Evolutionary conservation across 2,797 vertebrate species (phyloP), one percentile per base, ranked within the genome.

Genomic region (Poeciliopsis paucimaculata): DNA sequence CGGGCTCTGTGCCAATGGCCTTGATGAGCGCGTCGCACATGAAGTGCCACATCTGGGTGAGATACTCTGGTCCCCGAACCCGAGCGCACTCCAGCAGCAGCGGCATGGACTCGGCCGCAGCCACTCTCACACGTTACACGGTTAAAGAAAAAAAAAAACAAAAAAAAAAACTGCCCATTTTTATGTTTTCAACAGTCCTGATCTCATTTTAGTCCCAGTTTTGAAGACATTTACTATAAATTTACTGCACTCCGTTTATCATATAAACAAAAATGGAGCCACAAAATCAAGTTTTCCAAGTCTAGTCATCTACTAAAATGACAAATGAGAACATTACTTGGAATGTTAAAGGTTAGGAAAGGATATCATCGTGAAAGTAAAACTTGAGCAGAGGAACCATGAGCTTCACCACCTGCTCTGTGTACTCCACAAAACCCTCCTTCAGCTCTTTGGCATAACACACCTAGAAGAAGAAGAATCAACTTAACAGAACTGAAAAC

Each of bases 361-460:
- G 98, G 98, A 99, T 99, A 99, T 99, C 98, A 95, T 99, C 98
- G 0, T 99, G 98, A 90, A 99, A 99, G 90, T 99, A 99, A 91
- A 99, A 99, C 90, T 99, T 99, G 80, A 99, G 92, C 73, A 99
- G 94, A 7, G 98, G 98, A 83, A 99, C 98, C 98, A 99, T 99
- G 90, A 99, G 95, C 91, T 99, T 99, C 91, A 99, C 98, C 83
- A 99, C 98, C 93, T 99, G 98, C 86, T 99, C 98, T 0, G 98
- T 99, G 86, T 99, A 99, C 49, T 99, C 98, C 66, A 99, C 98
- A 81, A 99, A 99, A 43, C 98, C 98, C 92, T 99, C 98, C 90
- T 99, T 99, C 80, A 99, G 94, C 90, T 99, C 98, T 94, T 98
- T 99, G 85, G 98, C 98, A 46, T 99, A 99, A 89, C 98, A 99